phyloP scores from a whole-genome alignment of 2,888 invertebrate genomes.

The Pyralis farinalis region DNA sequence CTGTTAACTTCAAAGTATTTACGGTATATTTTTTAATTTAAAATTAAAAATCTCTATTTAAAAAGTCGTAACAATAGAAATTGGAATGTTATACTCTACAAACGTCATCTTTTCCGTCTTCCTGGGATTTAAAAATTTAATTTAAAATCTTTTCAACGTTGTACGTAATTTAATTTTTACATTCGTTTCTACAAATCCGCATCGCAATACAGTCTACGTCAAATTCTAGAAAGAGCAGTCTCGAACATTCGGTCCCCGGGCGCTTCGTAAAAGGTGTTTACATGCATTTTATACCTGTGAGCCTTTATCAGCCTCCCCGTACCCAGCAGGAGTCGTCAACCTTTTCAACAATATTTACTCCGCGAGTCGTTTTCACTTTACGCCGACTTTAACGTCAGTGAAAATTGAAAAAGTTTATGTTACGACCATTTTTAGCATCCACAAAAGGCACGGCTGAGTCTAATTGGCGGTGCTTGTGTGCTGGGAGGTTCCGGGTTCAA shows the following conservation, averaged over 20 bases:
- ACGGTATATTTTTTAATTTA: no score
- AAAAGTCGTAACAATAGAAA: no score
- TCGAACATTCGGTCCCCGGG: slow-evolving; percentile 50
- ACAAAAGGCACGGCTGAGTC: slow-evolving; percentile 50
- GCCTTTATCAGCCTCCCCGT: slow-evolving; percentile 63
- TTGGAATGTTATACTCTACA: no score
- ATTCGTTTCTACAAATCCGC: no score
- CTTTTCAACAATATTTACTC: slow-evolving; percentile 65
- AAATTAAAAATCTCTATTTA: no score
- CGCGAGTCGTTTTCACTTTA: slow-evolving; percentile 56
- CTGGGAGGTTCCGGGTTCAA: slow-evolving; percentile 4
- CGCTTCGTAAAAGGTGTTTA: slow-evolving; percentile 61
- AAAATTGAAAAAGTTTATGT: slow-evolving; percentile 79
- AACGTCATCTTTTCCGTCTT: no score
- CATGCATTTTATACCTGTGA: slow-evolving; percentile 65
- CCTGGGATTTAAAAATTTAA: no score
- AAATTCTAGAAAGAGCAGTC: slow-evolving; percentile 45
- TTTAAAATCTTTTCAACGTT: no score
- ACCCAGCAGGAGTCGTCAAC: slow-evolving; percentile 64
- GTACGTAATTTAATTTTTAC: no score
- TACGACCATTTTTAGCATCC: slow-evolving; percentile 65
- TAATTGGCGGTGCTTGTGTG: slow-evolving; percentile 34
- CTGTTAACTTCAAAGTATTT: no score
- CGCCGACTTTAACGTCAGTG: slow-evolving; percentile 69
- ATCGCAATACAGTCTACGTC: slow-evolving; percentile 21